Conservation (phyloP, 1,140 invertebrate genomes). For the Drosophila hydei region DNA sequence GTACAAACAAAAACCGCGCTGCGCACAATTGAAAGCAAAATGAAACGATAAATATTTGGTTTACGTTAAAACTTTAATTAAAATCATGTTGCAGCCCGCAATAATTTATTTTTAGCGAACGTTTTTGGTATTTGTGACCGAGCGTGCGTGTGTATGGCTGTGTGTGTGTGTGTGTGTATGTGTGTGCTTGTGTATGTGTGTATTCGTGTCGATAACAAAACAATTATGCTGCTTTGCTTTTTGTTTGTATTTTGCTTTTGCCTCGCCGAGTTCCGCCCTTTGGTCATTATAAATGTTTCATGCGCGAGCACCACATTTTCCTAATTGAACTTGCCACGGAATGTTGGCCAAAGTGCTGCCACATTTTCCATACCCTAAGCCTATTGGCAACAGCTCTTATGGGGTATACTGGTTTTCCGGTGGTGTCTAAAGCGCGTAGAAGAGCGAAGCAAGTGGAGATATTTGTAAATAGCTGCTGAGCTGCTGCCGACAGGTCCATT, state of each 20-base stretch:
- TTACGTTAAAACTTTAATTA: conserved; percentile 82
- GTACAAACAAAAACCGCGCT: conserved; percentile 54
- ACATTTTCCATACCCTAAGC: not conserved
- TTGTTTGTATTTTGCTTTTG: conserved; percentile 49
- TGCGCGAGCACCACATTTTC: conserved; percentile 40
- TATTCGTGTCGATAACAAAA: conserved; percentile 68
- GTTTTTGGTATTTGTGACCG: conserved; percentile 19
- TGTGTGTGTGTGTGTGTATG: conserved; percentile 14
- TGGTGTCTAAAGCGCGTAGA: too few relatives aligned
- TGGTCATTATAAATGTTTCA: conserved; percentile 64
- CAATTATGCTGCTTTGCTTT: conserved; percentile 73
- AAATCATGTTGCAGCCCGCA: conserved; percentile 73
- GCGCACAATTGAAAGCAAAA: conserved; percentile 76
- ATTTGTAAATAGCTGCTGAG: too few relatives aligned
- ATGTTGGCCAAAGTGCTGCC: conserved; percentile 35
- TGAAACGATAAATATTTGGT: conserved; percentile 81
- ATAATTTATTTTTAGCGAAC: conserved; percentile 75
- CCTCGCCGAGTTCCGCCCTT: conserved; percentile 28
- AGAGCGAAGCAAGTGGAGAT: too few relatives aligned
- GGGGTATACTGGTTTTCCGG: too few relatives aligned
- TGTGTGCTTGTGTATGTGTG: conserved; percentile 37
- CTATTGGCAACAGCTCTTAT: too few relatives aligned
- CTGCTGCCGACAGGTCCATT: too few relatives aligned
- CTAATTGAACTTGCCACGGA: conserved; percentile 71
- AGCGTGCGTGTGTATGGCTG: not conserved